A percentile compares a stretch with the other conserved stretches of the same genome.
These are phyloP conservation scores for Enteromius thamalakanensis DNA, from an alignment of 2,797 vertebrate genomes.

Conservation along the genomic window DNA sequence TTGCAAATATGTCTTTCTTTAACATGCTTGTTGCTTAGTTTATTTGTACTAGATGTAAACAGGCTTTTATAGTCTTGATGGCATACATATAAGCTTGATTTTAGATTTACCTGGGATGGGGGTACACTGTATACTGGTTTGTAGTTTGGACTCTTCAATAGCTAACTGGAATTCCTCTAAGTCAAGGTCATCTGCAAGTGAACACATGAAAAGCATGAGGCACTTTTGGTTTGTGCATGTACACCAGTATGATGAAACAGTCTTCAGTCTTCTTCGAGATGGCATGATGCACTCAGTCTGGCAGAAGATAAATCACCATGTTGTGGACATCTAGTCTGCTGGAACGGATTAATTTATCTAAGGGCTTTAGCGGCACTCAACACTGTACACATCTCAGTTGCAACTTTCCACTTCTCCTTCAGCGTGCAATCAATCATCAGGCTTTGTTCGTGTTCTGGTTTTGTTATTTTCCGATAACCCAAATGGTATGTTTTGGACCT, in stretches of 20 bases:
- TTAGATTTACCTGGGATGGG: conserved; percentile 84
- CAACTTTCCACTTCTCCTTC: conserved; percentile 63
- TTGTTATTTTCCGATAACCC: conserved; percentile 58
- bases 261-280: conserved; percentile 34
- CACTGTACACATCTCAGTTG: conserved; percentile 30
- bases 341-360: conserved; percentile 40
- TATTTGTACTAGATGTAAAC: not conserved
- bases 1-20: not conserved
- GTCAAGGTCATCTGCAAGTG: conserved; percentile 86
- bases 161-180: conserved; percentile 89
- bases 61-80: not conserved
- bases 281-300: conserved; percentile 24
- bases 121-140: conserved; percentile 88
- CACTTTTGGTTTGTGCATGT: not conserved
- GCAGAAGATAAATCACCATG: conserved; percentile 32
- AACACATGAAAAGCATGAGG: conserved; percentile 13
- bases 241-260: conserved; percentile 4
- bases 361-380: conserved; percentile 32
- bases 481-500: conserved; percentile 48
- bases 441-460: conserved; percentile 60
- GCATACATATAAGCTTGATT: not conserved
- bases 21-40: not conserved
- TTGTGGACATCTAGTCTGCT: conserved; percentile 26
- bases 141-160: conserved; percentile 87
- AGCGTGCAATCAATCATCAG: conserved; percentile 62